phyloP scores from a whole-genome alignment of 2,888 invertebrate genomes.

The Drosophila trichaetosa region DNA sequence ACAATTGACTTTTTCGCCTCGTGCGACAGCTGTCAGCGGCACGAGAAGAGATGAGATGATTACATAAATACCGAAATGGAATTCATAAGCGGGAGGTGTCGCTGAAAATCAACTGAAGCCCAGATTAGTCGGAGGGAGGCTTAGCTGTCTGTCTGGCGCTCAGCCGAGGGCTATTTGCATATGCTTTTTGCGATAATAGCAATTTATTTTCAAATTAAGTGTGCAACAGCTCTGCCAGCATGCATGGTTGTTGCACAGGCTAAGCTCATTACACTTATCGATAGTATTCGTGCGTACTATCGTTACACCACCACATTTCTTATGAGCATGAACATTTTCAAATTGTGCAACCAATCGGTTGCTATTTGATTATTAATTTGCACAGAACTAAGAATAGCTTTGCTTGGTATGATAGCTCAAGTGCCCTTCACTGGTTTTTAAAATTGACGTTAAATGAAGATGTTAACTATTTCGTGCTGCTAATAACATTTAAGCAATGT shows the following conservation, averaged over 20 bases:
- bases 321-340: neutral
- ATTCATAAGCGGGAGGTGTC: conserved; percentile 26
- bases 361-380: neutral
- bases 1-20: conserved; percentile 64
- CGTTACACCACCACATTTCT: conserved; percentile 26
- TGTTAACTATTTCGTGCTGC: neutral
- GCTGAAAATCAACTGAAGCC: conserved; percentile 26
- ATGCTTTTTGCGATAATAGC: neutral
- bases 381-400: neutral
- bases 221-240: neutral
- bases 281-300: conserved; percentile 6
- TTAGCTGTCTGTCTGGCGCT: conserved; percentile 6
- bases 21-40: conserved; percentile 34
- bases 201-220: conserved; percentile 11
- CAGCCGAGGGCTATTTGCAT: conserved; percentile 7
- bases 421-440: neutral
- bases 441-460: neutral
- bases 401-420: neutral
- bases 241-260: conserved; percentile 13
- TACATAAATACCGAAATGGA: conserved; percentile 49
- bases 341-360: neutral
- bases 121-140: conserved; percentile 31
- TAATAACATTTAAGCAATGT: neutral
- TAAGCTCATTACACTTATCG: conserved; percentile 15
- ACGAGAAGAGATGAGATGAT: conserved; percentile 47